phyloP scores from a whole-genome alignment of 2,888 invertebrate genomes.

The Dorcus parallelipipedus region DNA sequence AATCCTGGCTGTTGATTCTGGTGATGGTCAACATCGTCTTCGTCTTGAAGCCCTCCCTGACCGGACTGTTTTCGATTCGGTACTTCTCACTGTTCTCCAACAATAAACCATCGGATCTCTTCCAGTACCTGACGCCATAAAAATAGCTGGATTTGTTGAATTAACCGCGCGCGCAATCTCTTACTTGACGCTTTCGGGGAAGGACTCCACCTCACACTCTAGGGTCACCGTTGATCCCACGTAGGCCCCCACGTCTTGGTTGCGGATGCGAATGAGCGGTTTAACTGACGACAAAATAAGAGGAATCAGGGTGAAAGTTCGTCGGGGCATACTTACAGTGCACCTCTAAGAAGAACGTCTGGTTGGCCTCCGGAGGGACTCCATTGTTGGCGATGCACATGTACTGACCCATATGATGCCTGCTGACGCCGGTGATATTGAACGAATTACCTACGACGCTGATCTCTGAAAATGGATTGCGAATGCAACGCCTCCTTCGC shows the following conservation, averaged over 20 bases:
- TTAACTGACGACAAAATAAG: constrained; percentile 61
- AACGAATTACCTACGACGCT: constrained; percentile 60
- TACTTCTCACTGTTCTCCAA: constrained; percentile 67
- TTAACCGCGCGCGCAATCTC: background rate
- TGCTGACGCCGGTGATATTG: constrained; percentile 70
- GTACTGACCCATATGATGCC: constrained; percentile 75
- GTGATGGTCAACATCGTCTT: constrained; percentile 77
- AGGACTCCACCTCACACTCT: constrained; percentile 86
- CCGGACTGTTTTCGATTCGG: constrained; percentile 55
- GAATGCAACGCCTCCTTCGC: background rate
- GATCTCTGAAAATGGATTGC: constrained; percentile 48
- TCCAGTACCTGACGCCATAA: constrained; percentile 80
- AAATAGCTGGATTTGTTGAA: constrained; percentile 53
- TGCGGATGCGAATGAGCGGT: constrained; percentile 76
- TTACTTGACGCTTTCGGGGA: constrained; percentile 73
- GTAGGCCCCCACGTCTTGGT: constrained; percentile 69
- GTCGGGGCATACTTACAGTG: constrained; percentile 68
- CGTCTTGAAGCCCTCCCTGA: constrained; percentile 60
- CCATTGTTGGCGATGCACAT: constrained; percentile 82
- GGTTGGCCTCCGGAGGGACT: constrained; percentile 76
- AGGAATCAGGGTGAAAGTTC: too few relatives aligned
- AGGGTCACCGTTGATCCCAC: constrained; percentile 68
- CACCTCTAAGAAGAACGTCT: constrained; percentile 80
- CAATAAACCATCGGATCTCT: constrained; percentile 69
- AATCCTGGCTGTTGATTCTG: constrained; percentile 64